Conservation (phyloP, 2,888 invertebrate species). For the Anoncus sp. region DNA sequence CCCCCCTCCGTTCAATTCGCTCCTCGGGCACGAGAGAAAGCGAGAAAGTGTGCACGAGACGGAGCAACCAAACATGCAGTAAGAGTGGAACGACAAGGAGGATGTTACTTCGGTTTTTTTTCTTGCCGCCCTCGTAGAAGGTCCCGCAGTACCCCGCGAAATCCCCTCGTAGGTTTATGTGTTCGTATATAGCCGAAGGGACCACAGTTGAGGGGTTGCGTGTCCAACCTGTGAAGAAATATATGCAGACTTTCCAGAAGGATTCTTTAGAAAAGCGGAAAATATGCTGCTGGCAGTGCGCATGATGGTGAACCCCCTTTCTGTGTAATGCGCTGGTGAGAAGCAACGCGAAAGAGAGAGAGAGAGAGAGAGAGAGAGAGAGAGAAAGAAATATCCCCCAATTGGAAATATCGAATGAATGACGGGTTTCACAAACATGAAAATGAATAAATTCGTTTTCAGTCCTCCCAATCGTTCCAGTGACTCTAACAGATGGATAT, state of each 20-base stretch:
- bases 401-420: slow-evolving; percentile 32
- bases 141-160: slow-evolving; percentile 32
- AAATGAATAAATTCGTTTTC: slow-evolving; percentile 31
- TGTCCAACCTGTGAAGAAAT: slow-evolving; percentile 35
- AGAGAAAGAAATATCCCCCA: slow-evolving; percentile 27
- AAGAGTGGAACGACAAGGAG: slow-evolving; percentile 18
- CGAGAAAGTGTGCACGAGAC: slow-evolving; percentile 16
- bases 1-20: slow-evolving; percentile 43
- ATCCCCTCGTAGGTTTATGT: slow-evolving; percentile 41
- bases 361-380: slow-evolving; percentile 15
- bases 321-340: slow-evolving; percentile 3
- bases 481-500: slow-evolving; percentile 7
- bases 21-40: slow-evolving; percentile 14
- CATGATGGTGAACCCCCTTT: slow-evolving; percentile 11
- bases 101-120: slow-evolving; percentile 42
- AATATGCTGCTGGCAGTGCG: slow-evolving; percentile 43
- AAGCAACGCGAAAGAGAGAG: slow-evolving; percentile 1
- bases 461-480: slow-evolving; percentile 6
- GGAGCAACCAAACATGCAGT: slow-evolving; percentile 19
- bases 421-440: slow-evolving; percentile 20
- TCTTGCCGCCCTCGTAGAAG: slow-evolving; percentile 9
- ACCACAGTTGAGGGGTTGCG: slow-evolving; percentile 26
- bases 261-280: slow-evolving; percentile 49
- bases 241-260: slow-evolving; percentile 45
- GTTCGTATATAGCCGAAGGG: slow-evolving; percentile 27